Conservation (phyloP, 2,113 vertebrate genomes). For the Micromys minutus region DNA sequence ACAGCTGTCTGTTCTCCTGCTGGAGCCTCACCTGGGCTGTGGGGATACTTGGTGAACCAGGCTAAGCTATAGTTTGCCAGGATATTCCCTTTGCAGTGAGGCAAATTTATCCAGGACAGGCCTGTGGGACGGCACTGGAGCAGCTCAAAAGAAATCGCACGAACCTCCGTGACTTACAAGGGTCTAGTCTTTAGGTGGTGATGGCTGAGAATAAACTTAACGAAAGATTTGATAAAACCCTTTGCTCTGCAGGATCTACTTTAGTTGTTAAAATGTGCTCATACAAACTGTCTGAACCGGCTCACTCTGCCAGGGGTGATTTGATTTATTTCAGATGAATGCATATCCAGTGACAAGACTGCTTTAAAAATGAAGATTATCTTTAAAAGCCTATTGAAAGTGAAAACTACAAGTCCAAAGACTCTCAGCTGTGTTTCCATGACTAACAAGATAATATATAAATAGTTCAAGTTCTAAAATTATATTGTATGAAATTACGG, state of each 20-base stretch:
- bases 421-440: constrained; percentile 68
- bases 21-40: background rate
- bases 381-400: constrained; percentile 57
- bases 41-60: background rate
- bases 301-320: constrained; percentile 39
- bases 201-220: background rate
- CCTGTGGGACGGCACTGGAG: background rate
- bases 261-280: constrained; percentile 15
- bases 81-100: background rate
- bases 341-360: constrained; percentile 27
- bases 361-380: constrained; percentile 64
- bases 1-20: background rate
- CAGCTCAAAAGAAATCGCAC: background rate
- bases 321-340: constrained; percentile 66
- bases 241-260: background rate
- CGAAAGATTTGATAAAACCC: background rate
- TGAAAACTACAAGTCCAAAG: constrained; percentile 40
- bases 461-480: constrained; percentile 71
- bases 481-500: constrained; percentile 67
- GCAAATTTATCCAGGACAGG: background rate
- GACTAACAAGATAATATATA: constrained; percentile 63
- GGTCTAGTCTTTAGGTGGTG: background rate
- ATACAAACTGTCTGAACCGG: background rate
- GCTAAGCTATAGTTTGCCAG: background rate
- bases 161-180: background rate